phyloP scores from a whole-genome alignment of 2,113 vertebrate species.

The Dermatemys mawii region DNA sequence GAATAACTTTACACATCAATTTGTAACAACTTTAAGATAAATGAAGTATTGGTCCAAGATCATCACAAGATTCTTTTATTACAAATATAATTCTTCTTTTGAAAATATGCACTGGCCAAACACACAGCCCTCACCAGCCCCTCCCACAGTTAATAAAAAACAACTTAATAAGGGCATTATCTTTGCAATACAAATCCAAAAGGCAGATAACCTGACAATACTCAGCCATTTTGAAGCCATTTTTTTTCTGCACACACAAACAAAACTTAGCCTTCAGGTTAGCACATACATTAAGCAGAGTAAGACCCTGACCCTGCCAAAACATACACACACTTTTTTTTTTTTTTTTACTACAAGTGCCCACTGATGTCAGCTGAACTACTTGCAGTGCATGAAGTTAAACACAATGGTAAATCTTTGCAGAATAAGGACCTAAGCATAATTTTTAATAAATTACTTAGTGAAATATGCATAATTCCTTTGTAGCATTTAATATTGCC shows the following conservation, averaged over 20 bases:
- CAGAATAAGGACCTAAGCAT: neutral
- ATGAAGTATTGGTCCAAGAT: neutral
- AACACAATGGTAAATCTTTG: accelerated
- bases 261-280: neutral
- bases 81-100: neutral
- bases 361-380: neutral
- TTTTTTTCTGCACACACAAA: neutral
- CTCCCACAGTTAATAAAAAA: neutral
- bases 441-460: neutral
- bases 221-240: neutral
- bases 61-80: neutral
- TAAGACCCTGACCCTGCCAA: neutral
- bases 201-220: neutral
- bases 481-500: neutral
- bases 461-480: neutral
- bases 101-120: neutral
- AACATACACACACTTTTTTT: neutral
- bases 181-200: neutral
- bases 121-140: neutral
- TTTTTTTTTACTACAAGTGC: neutral
- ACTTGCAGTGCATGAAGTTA: neutral
- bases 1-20: neutral
- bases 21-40: neutral
- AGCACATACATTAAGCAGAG: neutral
- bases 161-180: neutral